These are phyloP conservation scores for Synodontis membranacea DNA, from an alignment of 2,113 vertebrate genomes.

Conservation along the genomic window DNA sequence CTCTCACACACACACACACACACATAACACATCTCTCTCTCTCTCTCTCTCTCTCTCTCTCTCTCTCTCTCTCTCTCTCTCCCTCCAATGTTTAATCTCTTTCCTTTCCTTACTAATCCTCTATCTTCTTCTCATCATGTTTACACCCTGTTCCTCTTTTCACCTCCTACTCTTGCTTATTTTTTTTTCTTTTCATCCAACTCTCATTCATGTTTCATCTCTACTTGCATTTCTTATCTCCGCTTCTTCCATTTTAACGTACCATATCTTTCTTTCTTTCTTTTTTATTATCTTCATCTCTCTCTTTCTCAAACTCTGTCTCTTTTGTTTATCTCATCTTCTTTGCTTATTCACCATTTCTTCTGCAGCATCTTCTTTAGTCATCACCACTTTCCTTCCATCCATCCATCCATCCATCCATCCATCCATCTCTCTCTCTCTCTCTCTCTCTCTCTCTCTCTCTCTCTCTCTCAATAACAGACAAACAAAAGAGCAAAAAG, in stretches of 20 bases:
- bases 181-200: not conserved
- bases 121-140: not conserved
- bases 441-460: not conserved
- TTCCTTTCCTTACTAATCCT: not conserved
- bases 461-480: constrained; percentile 29
- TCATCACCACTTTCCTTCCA: not conserved
- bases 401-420: constrained; percentile 22
- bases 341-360: not conserved
- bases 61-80: not conserved
- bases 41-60: not conserved
- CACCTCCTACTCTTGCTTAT: not conserved
- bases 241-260: not conserved
- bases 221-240: not conserved
- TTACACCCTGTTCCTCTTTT: not conserved
- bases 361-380: not conserved
- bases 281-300: not conserved
- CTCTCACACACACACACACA: not conserved
- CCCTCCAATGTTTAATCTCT: no score
- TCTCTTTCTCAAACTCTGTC: not conserved
- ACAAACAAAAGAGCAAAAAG: constrained; percentile 49
- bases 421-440: not conserved
- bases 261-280: not conserved
- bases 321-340: not conserved
- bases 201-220: not conserved
- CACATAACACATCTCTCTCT: not conserved